phyloP scores from a whole-genome alignment of 1,140 invertebrate genomes.

The Wiebesia pumilae region DNA sequence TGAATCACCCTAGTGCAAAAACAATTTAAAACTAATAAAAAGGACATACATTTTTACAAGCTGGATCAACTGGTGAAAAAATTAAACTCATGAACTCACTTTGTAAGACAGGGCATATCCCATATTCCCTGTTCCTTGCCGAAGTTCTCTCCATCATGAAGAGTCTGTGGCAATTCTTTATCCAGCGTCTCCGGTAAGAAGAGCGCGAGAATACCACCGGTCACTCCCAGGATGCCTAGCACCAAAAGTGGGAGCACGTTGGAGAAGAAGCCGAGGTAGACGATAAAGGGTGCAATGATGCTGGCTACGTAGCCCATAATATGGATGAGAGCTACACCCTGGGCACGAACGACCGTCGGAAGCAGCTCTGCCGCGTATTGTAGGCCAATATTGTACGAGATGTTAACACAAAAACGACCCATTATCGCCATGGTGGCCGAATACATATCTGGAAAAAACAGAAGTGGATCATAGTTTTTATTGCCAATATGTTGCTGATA shows the following conservation, averaged over 20 bases:
- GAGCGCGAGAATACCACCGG: conserved; percentile 83
- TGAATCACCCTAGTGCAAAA: too few relatives aligned
- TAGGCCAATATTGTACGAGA: conserved; percentile 91
- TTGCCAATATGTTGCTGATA: not conserved
- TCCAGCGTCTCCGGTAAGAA: conserved; percentile 89
- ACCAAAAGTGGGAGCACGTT: conserved; percentile 83
- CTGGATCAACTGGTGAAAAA: not conserved
- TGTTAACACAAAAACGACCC: conserved; percentile 89
- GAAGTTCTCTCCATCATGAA: conserved; percentile 90
- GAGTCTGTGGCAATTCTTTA: conserved; percentile 87
- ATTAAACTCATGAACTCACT: conserved; percentile 67
- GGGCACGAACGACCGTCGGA: conserved; percentile 89
- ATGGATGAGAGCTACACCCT: conserved; percentile 89
- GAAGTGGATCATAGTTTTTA: too few relatives aligned
- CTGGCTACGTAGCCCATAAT: conserved; percentile 90
- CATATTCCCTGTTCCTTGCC: conserved; percentile 85
- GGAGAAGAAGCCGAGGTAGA: conserved; percentile 84
- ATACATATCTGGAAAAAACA: conserved; percentile 77
- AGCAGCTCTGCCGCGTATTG: conserved; percentile 92
- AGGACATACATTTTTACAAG: not conserved
- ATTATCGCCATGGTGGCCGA: conserved; percentile 84
- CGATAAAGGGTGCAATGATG: conserved; percentile 87
- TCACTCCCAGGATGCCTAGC: conserved; percentile 82
- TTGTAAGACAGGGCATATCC: conserved; percentile 84
- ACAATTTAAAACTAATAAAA: too few relatives aligned